Conservation (phyloP, 2,797 vertebrate species). For the Sorex maritimensis region DNA sequence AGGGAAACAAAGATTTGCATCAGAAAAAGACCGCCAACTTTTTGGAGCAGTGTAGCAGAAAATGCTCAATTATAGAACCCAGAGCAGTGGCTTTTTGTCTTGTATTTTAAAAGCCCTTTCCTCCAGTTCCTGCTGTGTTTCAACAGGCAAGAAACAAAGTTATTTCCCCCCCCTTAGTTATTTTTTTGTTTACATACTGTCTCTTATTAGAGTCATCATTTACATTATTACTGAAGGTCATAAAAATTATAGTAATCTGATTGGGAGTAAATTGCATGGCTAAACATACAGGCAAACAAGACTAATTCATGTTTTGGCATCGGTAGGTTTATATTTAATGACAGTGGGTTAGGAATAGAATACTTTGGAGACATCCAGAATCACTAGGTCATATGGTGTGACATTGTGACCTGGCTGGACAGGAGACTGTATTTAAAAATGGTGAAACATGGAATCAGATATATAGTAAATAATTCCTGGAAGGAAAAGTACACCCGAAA, state of each 20-base stretch:
- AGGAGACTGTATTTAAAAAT: conserved; percentile 33
- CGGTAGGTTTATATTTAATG: conserved; percentile 70
- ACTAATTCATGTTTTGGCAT: conserved; percentile 63
- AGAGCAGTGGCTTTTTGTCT: neutral
- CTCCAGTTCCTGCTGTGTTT: conserved; percentile 12
- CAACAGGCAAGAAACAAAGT: conserved; percentile 68
- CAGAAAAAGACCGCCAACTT: conserved; percentile 30
- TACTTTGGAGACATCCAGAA: conserved; percentile 38
- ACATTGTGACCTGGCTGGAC: conserved; percentile 45
- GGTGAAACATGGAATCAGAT: neutral
- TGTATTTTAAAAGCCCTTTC: conserved; percentile 27
- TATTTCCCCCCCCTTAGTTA: conserved; percentile 41
- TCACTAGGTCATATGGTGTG: conserved; percentile 4
- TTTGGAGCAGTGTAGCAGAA: neutral
- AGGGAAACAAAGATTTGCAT: conserved; percentile 48
- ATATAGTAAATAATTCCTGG: neutral
- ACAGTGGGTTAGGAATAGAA: conserved; percentile 38
- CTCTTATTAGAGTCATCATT: conserved; percentile 67
- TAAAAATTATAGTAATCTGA: conserved; percentile 65
- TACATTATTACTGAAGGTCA: conserved; percentile 61
- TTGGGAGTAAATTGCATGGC: conserved; percentile 65
- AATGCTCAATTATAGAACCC: neutral
- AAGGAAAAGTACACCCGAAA: conserved; percentile 52
- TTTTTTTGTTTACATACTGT: conserved; percentile 75
- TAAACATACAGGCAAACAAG: conserved; percentile 52